Evolutionary conservation across 1,140 invertebrate species (phyloP), one percentile per base, ranked within the genome.

Genomic region (Harlomillsia oculata): DNA sequence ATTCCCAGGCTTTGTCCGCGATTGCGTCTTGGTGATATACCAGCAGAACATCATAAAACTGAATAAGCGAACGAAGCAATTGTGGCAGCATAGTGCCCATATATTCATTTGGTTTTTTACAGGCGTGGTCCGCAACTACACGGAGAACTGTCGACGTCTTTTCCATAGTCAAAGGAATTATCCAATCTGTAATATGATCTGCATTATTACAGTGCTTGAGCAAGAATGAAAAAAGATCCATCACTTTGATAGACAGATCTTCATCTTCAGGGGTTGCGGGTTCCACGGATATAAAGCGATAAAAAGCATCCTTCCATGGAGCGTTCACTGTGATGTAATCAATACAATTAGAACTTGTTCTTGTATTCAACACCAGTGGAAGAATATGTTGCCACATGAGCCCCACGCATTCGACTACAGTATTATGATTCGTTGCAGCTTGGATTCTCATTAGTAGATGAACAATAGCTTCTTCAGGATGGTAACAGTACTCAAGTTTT

Each of bases 281-380:
- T 45, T 62, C 63, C n/a, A 65, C 56, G n/a, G 53, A 65, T 25
- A 65, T 39, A 53, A 62, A 65, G 26, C 60, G 16, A 39, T 56
- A 62, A 43, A 65, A 65, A 20, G 63, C 20, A 11, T 59, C 60
- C 29, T 57, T n/a, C 56, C 56, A 65, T 26, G 58, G 50, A 29
- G 25, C 25, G n/a, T 55, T 43, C 41, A 18, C 14, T 14, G 40
- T 54, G 2, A 58, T 41, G 3, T 29, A 46, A 28, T 46, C 44
- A 8, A 46, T 11, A 18, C 18, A 30, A 18, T 46, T 20, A 28
- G 28, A 13, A 5, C 25, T 11, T 21, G 32, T 18, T 54, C 50
- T 3, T 5, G 32, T 28, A 13, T 55, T 60, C 2, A 64, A 16
- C 6, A 28, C 16, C 11, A 64, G 29, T 6, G 50, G 51, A 29